phyloP scores from a whole-genome alignment of 2,888 invertebrate genomes.

The Sphecodes monilicornis region DNA sequence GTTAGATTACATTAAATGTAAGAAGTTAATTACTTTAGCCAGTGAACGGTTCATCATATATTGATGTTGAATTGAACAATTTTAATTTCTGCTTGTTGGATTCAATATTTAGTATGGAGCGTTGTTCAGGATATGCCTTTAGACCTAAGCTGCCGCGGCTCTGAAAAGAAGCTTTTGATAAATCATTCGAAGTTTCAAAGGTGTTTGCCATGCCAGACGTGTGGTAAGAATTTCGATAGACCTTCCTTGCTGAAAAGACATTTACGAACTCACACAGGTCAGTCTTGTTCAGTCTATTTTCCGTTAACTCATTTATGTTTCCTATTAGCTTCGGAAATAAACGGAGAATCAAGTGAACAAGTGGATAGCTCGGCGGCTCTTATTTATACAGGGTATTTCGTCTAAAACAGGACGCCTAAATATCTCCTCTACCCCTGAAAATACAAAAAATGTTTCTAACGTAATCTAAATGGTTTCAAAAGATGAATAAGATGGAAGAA shows the following conservation, averaged over 20 bases:
- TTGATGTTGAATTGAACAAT: neutral
- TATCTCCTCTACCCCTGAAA: no score
- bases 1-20: neutral
- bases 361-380: neutral
- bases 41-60: neutral
- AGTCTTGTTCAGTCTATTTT: constrained; percentile 13
- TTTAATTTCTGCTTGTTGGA: neutral
- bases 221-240: constrained; percentile 89
- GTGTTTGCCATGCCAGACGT: constrained; percentile 86
- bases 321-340: neutral
- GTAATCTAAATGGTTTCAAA: no score
- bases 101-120: constrained; percentile 43
- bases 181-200: constrained; percentile 63
- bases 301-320: neutral
- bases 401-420: no score
- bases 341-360: neutral
- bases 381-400: no score
- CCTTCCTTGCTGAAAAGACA: constrained; percentile 89
- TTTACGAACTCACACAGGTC: constrained; percentile 89
- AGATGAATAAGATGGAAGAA: no score
- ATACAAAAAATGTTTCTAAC: no score
- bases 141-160: constrained; percentile 74
- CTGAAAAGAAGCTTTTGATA: constrained; percentile 27
- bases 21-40: neutral
- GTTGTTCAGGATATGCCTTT: constrained; percentile 74